A percentile compares a stretch with the other conserved stretches of the same genome.
phyloP scores from a whole-genome alignment of 2,797 vertebrate genomes.

The Pseudopleuronectes americanus region DNA sequence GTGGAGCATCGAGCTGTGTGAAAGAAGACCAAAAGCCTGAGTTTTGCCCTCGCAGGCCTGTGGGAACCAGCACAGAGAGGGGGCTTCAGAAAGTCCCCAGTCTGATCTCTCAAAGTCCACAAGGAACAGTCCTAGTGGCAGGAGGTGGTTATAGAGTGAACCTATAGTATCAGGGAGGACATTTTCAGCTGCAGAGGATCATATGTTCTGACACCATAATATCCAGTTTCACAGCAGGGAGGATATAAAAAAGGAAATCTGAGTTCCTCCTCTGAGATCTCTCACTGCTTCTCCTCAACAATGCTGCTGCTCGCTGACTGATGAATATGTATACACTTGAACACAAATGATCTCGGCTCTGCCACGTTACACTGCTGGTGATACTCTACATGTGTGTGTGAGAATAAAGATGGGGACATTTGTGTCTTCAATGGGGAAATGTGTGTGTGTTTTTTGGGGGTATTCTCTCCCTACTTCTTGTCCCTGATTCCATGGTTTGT shows the following conservation, averaged over 20 bases:
- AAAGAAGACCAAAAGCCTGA: constrained; percentile 44
- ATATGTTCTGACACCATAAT: constrained; percentile 60
- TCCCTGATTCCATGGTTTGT: constrained; percentile 66
- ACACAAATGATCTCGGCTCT: constrained; percentile 57
- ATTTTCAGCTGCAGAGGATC: constrained; percentile 44
- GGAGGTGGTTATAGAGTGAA: constrained; percentile 53
- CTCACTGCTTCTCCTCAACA: constrained; percentile 46
- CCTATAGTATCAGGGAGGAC: constrained; percentile 45
- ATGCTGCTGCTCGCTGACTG: constrained; percentile 50
- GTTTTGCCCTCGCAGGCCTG: constrained; percentile 16
- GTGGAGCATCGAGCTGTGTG: constrained; percentile 27
- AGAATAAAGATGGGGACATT: constrained; percentile 44
- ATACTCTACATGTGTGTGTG: constrained; percentile 46
- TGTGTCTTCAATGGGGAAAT: constrained; percentile 37
- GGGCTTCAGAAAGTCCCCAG: constrained; percentile 19
- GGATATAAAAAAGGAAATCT: constrained; percentile 47
- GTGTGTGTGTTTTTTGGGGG: constrained; percentile 8
- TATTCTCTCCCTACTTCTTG: constrained; percentile 46
- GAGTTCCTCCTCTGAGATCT: constrained; percentile 55
- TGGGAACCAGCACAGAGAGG: constrained; percentile 16
- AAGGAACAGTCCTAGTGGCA: constrained; percentile 21
- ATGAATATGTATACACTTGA: constrained; percentile 77
- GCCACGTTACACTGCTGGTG: constrained; percentile 51
- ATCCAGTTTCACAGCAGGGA: constrained; percentile 30
- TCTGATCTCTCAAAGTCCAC: constrained; percentile 27